A percentile compares a stretch with the other conserved stretches of the same genome.
Evolutionary conservation across 2,113 vertebrate genomes (phyloP).

Genomic region (Pygoscelis adeliae): DNA sequence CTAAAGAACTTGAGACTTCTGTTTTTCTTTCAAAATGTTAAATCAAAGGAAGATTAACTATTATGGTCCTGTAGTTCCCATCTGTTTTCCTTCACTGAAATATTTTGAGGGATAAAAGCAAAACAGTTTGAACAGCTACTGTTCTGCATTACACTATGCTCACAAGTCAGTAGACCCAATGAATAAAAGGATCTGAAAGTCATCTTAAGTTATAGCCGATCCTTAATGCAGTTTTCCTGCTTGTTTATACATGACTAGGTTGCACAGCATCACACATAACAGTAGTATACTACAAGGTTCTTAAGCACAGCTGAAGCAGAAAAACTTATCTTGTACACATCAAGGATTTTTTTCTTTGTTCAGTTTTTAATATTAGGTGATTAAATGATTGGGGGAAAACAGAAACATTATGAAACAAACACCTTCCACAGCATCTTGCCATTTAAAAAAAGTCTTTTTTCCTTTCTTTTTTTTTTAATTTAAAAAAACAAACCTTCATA

Average conservation of each 20-base stretch:
- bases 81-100: neutral
- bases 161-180: neutral
- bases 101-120: neutral
- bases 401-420: fast-evolving
- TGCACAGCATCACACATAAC: neutral
- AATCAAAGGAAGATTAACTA: neutral
- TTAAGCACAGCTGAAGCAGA: neutral
- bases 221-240: neutral
- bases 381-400: neutral
- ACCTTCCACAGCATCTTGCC: neutral
- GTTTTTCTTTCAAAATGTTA: neutral
- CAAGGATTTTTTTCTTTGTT: neutral
- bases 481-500: neutral
- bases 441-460: neutral
- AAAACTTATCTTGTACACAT: neutral
- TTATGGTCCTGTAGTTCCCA: neutral
- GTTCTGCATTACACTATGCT: neutral
- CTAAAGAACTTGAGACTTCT: neutral
- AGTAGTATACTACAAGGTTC: neutral
- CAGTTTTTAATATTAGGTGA: neutral
- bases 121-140: neutral
- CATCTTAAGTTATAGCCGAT: neutral
- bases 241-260: neutral
- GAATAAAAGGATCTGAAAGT: neutral
- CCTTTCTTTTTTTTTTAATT: neutral